phyloP scores from a whole-genome alignment of 2,888 invertebrate genomes.

The Limulus polyphemus region DNA sequence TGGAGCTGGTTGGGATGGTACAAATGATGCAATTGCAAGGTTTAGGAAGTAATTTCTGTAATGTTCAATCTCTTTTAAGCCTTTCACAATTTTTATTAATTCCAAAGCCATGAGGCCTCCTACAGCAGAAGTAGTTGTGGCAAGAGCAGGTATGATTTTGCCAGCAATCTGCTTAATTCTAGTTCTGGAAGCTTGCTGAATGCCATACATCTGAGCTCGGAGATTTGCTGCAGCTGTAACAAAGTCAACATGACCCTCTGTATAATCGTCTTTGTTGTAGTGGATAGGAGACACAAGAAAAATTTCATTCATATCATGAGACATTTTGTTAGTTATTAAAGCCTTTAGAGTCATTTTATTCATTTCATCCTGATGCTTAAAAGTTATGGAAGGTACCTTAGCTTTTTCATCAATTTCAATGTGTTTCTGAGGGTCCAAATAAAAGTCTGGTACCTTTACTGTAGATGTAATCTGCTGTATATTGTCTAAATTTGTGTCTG shows the following conservation, averaged over 20 bases:
- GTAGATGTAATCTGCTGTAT: not conserved
- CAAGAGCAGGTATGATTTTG: conserved; percentile 39
- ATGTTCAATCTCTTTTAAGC: not conserved
- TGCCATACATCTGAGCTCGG: conserved; percentile 36
- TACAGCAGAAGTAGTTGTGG: conserved; percentile 39
- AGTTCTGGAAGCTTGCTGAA: conserved; percentile 34
- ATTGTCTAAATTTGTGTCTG: not conserved
- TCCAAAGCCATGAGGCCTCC: conserved; percentile 35
- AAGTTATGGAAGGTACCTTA: not conserved
- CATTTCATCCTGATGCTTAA: conserved; percentile 10
- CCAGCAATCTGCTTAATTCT: conserved; percentile 35
- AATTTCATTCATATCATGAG: not conserved
- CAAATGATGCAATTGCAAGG: not conserved
- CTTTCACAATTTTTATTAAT: conserved; percentile 6
- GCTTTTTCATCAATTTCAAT: not conserved
- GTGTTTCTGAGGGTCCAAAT: not conserved
- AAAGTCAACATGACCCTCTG: conserved; percentile 33
- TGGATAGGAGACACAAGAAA: not conserved
- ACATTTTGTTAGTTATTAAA: not conserved
- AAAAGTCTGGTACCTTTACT: not conserved
- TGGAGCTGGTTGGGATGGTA: not conserved
- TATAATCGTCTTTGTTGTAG: conserved; percentile 38
- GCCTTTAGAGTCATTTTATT: not conserved
- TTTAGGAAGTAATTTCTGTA: not conserved
- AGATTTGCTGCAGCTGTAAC: conserved; percentile 30